Conservation (phyloP, 1,140 invertebrate genomes). For the Neoseiulus cucumeris region DNA sequence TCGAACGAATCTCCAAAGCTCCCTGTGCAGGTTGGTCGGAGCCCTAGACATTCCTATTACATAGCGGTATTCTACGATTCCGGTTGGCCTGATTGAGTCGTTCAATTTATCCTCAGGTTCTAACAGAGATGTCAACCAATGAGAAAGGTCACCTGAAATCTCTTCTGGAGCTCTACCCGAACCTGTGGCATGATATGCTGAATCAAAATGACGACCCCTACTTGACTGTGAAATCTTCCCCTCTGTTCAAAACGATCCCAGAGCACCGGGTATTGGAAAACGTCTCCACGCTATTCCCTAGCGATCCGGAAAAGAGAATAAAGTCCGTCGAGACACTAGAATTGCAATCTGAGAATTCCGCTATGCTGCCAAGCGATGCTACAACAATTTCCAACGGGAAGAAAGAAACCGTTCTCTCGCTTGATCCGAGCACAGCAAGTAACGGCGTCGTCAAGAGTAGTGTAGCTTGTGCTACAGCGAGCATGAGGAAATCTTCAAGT, state of each 20-base stretch:
- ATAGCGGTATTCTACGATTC: too few species aligned
- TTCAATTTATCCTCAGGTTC: conserved; percentile 1
- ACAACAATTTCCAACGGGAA: neutral
- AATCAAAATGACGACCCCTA: conserved; percentile 12
- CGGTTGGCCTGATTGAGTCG: neutral
- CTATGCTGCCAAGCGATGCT: neutral
- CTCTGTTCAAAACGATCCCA: neutral
- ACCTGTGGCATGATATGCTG: conserved; percentile 17
- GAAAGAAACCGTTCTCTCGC: too few species aligned
- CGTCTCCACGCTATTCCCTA: neutral
- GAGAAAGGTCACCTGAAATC: conserved; percentile 20
- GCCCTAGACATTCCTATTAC: neutral
- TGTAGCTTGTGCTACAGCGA: conserved; percentile 5
- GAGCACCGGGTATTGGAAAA: neutral
- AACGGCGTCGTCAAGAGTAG: neutral
- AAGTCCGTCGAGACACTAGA: neutral
- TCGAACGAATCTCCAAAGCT: conserved; percentile 32
- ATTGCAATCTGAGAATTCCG: neutral
- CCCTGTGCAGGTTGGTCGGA: conserved; percentile 1
- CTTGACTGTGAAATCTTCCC: conserved; percentile 16
- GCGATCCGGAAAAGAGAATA: neutral
- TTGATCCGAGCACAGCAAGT: too few species aligned
- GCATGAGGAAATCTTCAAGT: conserved; percentile 9
- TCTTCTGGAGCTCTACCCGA: conserved; percentile 19
- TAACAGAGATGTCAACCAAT: conserved; percentile 18